Base-by-base conservation (phyloP, 37 sponge, comb jelly and placozoan genomes). In the Crambe crambe region DNA sequence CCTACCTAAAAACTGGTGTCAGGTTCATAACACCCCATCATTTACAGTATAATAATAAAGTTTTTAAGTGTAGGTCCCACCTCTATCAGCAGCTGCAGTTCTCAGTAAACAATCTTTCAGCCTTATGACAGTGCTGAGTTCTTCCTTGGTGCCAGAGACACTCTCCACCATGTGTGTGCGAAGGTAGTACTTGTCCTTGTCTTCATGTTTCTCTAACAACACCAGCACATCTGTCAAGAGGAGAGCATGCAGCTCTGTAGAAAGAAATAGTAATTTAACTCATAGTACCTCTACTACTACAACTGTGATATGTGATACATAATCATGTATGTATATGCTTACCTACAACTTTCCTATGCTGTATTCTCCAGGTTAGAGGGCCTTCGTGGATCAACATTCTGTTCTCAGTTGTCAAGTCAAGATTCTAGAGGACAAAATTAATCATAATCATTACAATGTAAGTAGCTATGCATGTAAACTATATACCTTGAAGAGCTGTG, bases 181-280 rank as follows among this genome's bases (percentile, higher is more conserved):
- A 21, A 88, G 79, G 47, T 62, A 37, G 73, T 68, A 84, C 76
- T 75, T 80, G 80, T 87, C 88, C 25, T 75, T 70, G 54, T 80
- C 79, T 27, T 80, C 85, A 43, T 80, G 66, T 30, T 74, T 81
- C 72, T 85, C 85, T 71, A 92, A 20, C 37, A 92, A 77, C 47
- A 92, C 82, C 18, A 92, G 60, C 1, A 92, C 81, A 51, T 92
- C 93, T 0, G 81, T 85, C 40, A 92, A 65, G 58, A 92, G 69
- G 2, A 92, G 79, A 23, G 89, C 93, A 77, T 81, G 60, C 27
- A 92, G 40, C 77, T 91, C 92, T 91, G 75, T 29, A 74, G 40
- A 60, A 15, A 78, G 74, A 75, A 44, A 25, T 26, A 44, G 27
- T 23, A 62, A 23, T 62, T 8, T 27, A 62, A 30, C 30, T 18